Evolutionary conservation across 2,888 invertebrate species (phyloP).

Genomic region (Cryptophagus acutangulus): DNA sequence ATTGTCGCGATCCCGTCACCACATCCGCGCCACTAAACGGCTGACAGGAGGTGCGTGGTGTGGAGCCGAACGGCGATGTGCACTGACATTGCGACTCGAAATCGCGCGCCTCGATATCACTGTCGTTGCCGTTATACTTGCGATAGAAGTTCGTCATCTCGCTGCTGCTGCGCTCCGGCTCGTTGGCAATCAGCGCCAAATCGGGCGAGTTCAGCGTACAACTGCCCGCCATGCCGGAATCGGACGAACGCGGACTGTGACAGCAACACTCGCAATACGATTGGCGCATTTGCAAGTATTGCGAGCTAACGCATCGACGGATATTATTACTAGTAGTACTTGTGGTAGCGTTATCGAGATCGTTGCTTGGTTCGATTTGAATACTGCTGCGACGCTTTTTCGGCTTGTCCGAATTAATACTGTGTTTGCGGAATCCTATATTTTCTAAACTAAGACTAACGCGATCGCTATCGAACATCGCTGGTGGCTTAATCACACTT

Average conservation of each 20-base stretch:
- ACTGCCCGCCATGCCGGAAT: slow-evolving; percentile 82
- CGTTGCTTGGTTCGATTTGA: slow-evolving; percentile 34
- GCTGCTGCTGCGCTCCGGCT: slow-evolving; percentile 33
- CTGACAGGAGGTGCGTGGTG: slow-evolving; percentile 62
- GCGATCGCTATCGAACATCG: slow-evolving; percentile 50
- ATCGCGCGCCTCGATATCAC: slow-evolving; percentile 53
- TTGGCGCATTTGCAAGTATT: slow-evolving; percentile 39
- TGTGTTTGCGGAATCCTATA: slow-evolving; percentile 50
- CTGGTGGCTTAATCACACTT: slow-evolving; percentile 52
- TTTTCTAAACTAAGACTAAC: slow-evolving; percentile 33
- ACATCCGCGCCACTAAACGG: slow-evolving; percentile 56
- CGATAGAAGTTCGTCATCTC: slow-evolving; percentile 32
- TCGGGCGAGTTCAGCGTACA: slow-evolving; percentile 70
- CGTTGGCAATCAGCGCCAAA: slow-evolving; percentile 41
- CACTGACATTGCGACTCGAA: slow-evolving; percentile 68
- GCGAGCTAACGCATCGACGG: slow-evolving; percentile 51
- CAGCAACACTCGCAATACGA: slow-evolving; percentile 37
- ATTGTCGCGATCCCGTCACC: slow-evolving; percentile 51
- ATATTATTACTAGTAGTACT: slow-evolving; percentile 15
- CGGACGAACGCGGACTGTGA: slow-evolving; percentile 69
- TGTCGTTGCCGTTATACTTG: slow-evolving; percentile 46
- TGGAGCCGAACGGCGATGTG: slow-evolving; percentile 68
- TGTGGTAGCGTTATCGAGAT: slow-evolving; percentile 13
- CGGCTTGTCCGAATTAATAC: slow-evolving; percentile 59
- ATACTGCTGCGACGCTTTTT: slow-evolving; percentile 42